phyloP scores from a whole-genome alignment of 2,888 invertebrate species.

The Acronicta leporina region DNA sequence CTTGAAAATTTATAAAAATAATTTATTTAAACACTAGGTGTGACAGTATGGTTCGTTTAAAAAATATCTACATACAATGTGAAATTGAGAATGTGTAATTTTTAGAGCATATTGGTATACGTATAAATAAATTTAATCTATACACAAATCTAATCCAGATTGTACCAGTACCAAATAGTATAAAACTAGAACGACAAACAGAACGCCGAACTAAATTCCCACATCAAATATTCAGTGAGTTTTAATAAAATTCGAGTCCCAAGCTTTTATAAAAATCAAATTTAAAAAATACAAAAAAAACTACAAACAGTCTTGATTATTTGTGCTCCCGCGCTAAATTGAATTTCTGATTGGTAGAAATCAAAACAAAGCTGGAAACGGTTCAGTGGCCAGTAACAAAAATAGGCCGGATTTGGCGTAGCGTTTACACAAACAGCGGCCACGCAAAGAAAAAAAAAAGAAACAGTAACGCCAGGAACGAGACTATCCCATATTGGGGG shows the following conservation, averaged over 20 bases:
- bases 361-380: slow-evolving; percentile 59
- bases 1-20: no score
- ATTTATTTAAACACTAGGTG: no score
- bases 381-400: slow-evolving; percentile 73
- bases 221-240: slow-evolving; percentile 30
- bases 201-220: not conserved
- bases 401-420: slow-evolving; percentile 70
- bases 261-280: slow-evolving; percentile 25
- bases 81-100: no score
- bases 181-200: slow-evolving; percentile 8
- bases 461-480: slow-evolving; percentile 45
- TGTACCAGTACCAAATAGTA: slow-evolving; percentile 6
- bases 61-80: no score
- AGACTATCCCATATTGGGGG: slow-evolving; percentile 11
- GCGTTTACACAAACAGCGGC: slow-evolving; percentile 67
- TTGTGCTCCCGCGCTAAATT: slow-evolving; percentile 54
- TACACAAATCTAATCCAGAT: slow-evolving; percentile 1
- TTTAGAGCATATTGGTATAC: no score
- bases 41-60: no score
- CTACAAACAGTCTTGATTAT: slow-evolving; percentile 47
- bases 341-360: slow-evolving; percentile 61
- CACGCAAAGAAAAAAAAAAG: slow-evolving; percentile 55
- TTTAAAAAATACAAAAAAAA: slow-evolving; percentile 26
- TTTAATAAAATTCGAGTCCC: slow-evolving; percentile 40
- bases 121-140: not conserved